phyloP scores from a whole-genome alignment of 2,888 invertebrate genomes.

The Synergus itoensis region DNA sequence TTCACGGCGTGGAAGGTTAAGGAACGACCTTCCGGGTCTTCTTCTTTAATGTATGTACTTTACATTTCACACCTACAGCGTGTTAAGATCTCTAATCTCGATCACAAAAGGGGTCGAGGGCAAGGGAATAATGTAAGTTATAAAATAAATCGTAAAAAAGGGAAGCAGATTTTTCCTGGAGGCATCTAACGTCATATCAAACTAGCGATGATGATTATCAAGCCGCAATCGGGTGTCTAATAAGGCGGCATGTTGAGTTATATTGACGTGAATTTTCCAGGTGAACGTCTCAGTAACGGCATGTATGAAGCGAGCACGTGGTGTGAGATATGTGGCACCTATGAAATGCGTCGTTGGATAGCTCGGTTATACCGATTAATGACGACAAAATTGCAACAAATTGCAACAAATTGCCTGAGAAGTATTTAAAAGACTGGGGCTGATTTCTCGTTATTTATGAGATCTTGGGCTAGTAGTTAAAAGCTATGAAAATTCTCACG shows the following conservation, averaged over 20 bases:
- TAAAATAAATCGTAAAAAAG: conserved; percentile 9
- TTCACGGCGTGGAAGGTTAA: conserved; percentile 56
- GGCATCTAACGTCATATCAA: conserved; percentile 45
- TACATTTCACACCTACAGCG: conserved; percentile 28
- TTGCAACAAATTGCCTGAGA: neutral
- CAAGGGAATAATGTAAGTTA: neutral
- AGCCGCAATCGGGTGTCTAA: conserved; percentile 51
- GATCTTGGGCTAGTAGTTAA: neutral
- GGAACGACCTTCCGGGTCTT: conserved; percentile 65
- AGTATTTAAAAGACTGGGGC: neutral
- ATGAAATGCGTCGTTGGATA: neutral
- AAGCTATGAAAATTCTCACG: neutral
- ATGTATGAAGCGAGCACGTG: neutral
- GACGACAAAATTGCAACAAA: neutral
- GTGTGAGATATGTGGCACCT: conserved; percentile 22
- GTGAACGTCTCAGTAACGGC: conserved; percentile 12
- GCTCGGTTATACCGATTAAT: neutral
- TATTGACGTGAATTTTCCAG: conserved; percentile 35
- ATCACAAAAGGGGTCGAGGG: conserved; percentile 17
- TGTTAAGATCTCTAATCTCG: conserved; percentile 9
- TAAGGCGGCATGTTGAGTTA: conserved; percentile 47
- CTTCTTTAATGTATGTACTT: conserved; percentile 41
- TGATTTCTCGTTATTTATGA: neutral
- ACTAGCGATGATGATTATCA: conserved; percentile 60
- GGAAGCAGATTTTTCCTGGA: conserved; percentile 16